Base-by-base conservation (phyloP, 2,888 invertebrate species). In the Yponomeuta cagnagella region DNA sequence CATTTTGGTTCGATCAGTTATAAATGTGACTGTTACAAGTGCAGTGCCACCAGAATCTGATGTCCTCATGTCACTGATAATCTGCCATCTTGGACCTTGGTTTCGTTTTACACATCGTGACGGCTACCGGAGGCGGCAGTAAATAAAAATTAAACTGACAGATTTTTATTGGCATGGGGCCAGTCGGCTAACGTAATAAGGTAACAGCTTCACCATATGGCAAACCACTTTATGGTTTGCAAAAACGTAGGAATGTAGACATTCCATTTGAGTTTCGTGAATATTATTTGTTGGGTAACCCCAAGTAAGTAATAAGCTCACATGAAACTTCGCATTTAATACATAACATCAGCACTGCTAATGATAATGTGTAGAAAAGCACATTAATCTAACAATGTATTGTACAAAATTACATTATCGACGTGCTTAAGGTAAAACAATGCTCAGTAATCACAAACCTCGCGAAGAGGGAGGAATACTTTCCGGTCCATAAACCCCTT, bases 401-500 rank as follows among this genome's bases (percentile, higher is more conserved):
- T 15, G 52, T 12, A 58, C 52, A 58, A 58, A 12, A 58, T 58
- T 58, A 5, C 52, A 58, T 58, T 58, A 58, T 8, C 6, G 15
- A 63, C 3, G 12, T 5, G 2, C 12, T 58, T 58, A 15, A 58
- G 52, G 52, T 58, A 58, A 58, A 58, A 58, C 52, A 58, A 58
- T 58, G 23, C 23, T 63, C n/a, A 65, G 30, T 33, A 65, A 30
- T 30, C 65, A 65, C 65, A 23, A 10, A 9, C 31, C 65, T 30
- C 10, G 52, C 52, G 15, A 58, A 58, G 8, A 58, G 31, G 52
- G 48, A 58, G 33, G 58, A 48, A 67, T 10, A 70, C 68, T 71
- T 86, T 85, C 83, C 80, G 82, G 78, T 82, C 83, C 85, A 86
- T 86, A 85, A 87, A 86, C 82, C 78, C 76, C 78, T 70, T 66